Conservation (phyloP, 2,113 vertebrate genomes). For the Thinocorus orbignyianus region DNA sequence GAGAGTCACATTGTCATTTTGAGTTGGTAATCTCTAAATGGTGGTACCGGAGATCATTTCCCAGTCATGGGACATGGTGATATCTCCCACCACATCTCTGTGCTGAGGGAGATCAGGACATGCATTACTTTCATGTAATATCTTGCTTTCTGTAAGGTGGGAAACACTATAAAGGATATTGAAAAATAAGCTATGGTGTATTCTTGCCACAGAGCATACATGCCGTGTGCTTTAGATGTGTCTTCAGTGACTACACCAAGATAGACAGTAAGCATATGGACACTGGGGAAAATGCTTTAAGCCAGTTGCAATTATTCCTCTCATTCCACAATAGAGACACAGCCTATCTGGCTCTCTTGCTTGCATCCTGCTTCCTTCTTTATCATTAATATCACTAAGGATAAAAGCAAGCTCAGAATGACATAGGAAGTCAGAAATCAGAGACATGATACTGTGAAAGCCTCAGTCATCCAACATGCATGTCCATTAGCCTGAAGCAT, state of each 20-base stretch:
- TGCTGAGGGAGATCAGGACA: not conserved
- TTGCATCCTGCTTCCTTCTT: not conserved
- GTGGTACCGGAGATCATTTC: not conserved
- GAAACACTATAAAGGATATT: not conserved
- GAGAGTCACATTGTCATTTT: not conserved
- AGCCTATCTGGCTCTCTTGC: not conserved
- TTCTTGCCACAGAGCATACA: not conserved
- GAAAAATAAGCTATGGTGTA: not conserved
- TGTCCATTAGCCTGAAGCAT: not conserved
- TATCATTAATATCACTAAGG: not conserved
- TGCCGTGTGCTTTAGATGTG: not conserved
- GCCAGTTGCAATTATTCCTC: not conserved
- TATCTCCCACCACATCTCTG: not conserved
- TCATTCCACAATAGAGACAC: not conserved
- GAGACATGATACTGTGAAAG: not conserved
- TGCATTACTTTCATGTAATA: not conserved
- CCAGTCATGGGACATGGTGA: not conserved
- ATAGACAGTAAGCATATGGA: not conserved
- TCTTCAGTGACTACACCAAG: not conserved
- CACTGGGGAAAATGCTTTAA: not conserved
- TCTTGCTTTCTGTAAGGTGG: not conserved
- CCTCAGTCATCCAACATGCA: not conserved
- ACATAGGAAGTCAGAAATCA: not conserved
- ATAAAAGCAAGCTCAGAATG: not conserved
- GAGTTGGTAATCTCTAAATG: not conserved